Conservation (phyloP, 2,797 vertebrate species). For the Alauda arvensis region DNA sequence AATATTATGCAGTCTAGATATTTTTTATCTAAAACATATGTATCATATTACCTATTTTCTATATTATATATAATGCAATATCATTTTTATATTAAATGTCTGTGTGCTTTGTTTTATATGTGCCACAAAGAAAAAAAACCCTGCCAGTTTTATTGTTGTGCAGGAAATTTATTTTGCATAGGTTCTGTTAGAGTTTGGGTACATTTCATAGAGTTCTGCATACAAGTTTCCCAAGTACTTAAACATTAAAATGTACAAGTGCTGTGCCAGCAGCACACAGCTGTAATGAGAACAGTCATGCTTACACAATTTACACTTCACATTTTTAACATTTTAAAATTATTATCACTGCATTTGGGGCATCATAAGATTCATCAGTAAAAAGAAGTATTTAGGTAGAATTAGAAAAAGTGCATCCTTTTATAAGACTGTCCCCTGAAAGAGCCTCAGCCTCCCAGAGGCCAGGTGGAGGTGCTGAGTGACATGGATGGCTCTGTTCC, state of each 20-base stretch:
- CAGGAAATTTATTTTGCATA: slow-evolving; percentile 22
- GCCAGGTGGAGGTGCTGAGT: not conserved
- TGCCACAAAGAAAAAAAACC: not conserved
- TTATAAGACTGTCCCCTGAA: not conserved
- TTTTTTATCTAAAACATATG: not conserved
- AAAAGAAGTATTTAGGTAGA: not conserved
- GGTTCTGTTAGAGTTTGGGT: not conserved
- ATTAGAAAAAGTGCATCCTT: not conserved
- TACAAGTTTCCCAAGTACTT: not conserved
- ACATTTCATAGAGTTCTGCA: not conserved
- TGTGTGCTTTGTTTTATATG: not conserved
- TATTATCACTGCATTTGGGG: not conserved
- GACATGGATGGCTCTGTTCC: not conserved
- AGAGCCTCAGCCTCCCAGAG: not conserved
- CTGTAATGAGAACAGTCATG: not conserved
- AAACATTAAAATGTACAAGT: not conserved
- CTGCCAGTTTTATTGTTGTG: not conserved
- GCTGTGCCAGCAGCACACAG: not conserved
- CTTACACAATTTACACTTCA: not conserved
- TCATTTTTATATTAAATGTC: not conserved
- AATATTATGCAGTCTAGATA: not conserved
- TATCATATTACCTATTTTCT: not conserved
- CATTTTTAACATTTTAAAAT: not conserved
- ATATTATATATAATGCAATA: not conserved
- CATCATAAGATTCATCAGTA: not conserved